Base-by-base conservation (phyloP, 1,140 invertebrate species). In the Latrodectus geometricus region DNA sequence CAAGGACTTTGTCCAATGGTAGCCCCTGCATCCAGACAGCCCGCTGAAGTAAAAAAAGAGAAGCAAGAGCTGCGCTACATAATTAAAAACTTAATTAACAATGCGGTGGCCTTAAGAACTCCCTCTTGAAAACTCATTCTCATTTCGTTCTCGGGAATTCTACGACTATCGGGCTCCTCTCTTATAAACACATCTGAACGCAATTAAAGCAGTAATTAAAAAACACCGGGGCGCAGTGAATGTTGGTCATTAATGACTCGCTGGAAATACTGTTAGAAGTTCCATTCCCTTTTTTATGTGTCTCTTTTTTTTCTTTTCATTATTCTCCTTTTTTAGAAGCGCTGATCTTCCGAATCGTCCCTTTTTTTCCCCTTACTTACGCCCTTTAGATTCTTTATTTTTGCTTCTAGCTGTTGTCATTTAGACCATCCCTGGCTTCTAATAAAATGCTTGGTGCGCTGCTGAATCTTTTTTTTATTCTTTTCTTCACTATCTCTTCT, bases 31-130 rank as follows among this genome's bases (percentile, higher is more conserved):
- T 56, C 8, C 54, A 61, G 54, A 61, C 11, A 61, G 73, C 72
- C 54, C 15, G 72, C 50, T 52, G 73, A 9, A 76, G 50, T 35
- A 69, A 52, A 84, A 76, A 73, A 77, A 65, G 50, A 8, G 70
- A 17, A 15, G 20, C 21, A 66, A 61, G 20, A 48, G 70, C 79
- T 72, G 35, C 49, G 65, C 74, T 48, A 65, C 74, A 72, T 86
- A 86, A 86, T 86, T 86, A 86, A 86, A 86, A 86, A 86, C 83
- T 86, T 86, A 86, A 86, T 86, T 86, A 86, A 77, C 83, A 86
- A 86, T 86, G 83, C 83, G 83, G 83, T 78, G 21, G 83, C 74
- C 68, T 50, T 23, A 86, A 74, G 82, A 84, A 69, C 72, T 61
- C 54, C 54, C 17, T 35, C 49, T 68, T 21, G 56, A 15, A 76